Evolutionary conservation across 1,140 invertebrate species (phyloP).

Genomic region (Drosophila triauraria): DNA sequence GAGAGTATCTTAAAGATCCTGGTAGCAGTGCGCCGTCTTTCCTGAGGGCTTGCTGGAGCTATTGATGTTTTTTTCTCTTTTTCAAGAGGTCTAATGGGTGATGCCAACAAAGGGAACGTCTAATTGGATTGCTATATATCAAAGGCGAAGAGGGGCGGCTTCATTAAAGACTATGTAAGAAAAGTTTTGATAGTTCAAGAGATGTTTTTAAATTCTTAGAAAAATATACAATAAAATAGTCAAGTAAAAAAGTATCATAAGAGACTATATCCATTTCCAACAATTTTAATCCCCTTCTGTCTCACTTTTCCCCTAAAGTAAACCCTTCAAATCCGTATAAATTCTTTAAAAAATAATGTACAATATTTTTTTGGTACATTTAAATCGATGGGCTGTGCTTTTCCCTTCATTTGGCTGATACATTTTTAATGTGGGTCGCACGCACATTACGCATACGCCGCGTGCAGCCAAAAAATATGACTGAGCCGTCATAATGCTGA

Average conservation of each 20-base stretch:
- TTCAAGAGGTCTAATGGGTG: constrained; percentile 13
- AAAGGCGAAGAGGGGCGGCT: neutral
- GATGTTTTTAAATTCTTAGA: neutral
- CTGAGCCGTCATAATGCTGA: constrained; percentile 67
- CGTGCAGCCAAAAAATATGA: constrained; percentile 60
- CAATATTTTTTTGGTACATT: neutral
- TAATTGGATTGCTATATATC: constrained; percentile 51
- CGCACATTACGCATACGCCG: constrained; percentile 71
- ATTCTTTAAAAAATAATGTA: neutral
- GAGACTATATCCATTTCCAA: neutral
- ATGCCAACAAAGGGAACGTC: constrained; percentile 18
- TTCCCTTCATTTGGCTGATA: constrained; percentile 38
- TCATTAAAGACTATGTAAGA: neutral
- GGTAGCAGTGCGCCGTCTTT: neutral
- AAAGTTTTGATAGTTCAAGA: too few species aligned
- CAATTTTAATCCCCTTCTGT: neutral
- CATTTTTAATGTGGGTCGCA: constrained; percentile 63
- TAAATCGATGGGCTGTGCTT: constrained; percentile 21
- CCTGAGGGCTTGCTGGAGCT: neutral
- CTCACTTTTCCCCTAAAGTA: neutral
- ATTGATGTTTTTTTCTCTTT: neutral
- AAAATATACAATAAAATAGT: neutral
- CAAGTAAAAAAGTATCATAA: too few species aligned
- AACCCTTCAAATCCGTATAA: neutral
- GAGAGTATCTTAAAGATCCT: constrained; percentile 21